Conservation (phyloP, 2,888 invertebrate genomes). For the Rhagium mordax region DNA sequence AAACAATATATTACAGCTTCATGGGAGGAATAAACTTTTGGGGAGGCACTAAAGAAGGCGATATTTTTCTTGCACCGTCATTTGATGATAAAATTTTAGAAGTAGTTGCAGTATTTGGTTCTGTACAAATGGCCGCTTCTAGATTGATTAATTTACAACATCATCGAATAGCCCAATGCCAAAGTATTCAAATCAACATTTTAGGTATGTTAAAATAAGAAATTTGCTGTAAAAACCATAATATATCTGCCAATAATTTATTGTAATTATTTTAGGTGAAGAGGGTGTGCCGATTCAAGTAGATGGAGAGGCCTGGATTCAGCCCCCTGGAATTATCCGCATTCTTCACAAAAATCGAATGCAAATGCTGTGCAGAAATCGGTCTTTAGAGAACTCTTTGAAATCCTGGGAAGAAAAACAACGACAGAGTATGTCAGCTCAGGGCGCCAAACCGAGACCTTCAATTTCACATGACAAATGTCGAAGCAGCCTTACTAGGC, state of each 20-base stretch:
- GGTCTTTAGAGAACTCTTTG: conserved; percentile 91
- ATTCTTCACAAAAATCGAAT: conserved; percentile 98
- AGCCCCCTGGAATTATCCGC: conserved; percentile 95
- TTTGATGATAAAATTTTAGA: conserved; percentile 97
- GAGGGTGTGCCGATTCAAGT: conserved; percentile 96
- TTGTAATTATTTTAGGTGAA: conserved; percentile 72
- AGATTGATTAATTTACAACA: conserved; percentile 95
- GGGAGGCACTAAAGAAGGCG: conserved; percentile 94
- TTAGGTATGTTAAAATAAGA: conserved; percentile 74
- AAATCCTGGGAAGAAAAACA: conserved; percentile 92
- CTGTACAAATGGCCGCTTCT: conserved; percentile 98
- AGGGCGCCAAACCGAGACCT: conserved; percentile 68
- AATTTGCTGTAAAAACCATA: no score
- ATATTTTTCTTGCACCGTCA: conserved; percentile 92
- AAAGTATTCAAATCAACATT: conserved; percentile 96
- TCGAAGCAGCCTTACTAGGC: conserved; percentile 66
- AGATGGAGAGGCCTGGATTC: conserved; percentile 98
- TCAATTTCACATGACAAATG: conserved; percentile 67
- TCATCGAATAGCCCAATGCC: conserved; percentile 97
- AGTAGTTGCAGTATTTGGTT: conserved; percentile 98
- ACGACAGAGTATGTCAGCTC: conserved; percentile 74
- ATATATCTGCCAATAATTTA: background rate
- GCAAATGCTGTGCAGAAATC: conserved; percentile 95
- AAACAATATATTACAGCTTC: conserved; percentile 80
- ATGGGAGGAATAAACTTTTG: conserved; percentile 99